phyloP scores from a whole-genome alignment of 1,140 invertebrate genomes.

The Conus ventricosus region DNA sequence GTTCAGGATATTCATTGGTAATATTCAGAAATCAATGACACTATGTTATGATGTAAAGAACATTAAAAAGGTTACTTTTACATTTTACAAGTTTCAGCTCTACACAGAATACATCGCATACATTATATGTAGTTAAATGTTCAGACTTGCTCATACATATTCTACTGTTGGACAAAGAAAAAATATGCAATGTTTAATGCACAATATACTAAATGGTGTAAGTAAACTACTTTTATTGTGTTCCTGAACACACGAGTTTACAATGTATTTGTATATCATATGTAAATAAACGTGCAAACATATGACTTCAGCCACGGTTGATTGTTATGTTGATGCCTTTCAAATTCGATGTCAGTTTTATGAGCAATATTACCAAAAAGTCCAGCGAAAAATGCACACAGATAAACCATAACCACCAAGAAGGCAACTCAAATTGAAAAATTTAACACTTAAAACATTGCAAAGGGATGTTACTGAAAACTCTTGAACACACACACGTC shows the following conservation, averaged over 20 bases:
- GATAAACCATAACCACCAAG: neutral
- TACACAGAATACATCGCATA: too few species aligned
- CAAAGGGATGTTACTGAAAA: neutral
- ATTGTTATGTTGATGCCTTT: neutral
- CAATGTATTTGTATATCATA: neutral
- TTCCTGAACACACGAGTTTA: neutral
- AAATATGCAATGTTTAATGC: neutral
- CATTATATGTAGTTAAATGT: neutral
- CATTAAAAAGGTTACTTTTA: too few species aligned
- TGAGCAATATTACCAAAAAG: neutral
- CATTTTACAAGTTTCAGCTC: too few species aligned
- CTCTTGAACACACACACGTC: neutral
- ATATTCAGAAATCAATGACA: too few species aligned
- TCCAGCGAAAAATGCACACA: neutral
- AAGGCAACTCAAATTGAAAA: too few species aligned
- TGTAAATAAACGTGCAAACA: neutral
- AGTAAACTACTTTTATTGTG: neutral
- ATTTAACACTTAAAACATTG: too few species aligned
- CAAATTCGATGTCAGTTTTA: conserved; percentile 7
- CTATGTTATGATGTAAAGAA: too few species aligned
- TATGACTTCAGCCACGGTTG: neutral
- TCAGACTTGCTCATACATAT: neutral
- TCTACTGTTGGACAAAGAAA: neutral
- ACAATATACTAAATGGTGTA: neutral
- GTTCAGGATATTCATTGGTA: too few species aligned